Evolutionary conservation across 1,140 invertebrate genomes (phyloP).

Genomic region (Drosophila yakuba): DNA sequence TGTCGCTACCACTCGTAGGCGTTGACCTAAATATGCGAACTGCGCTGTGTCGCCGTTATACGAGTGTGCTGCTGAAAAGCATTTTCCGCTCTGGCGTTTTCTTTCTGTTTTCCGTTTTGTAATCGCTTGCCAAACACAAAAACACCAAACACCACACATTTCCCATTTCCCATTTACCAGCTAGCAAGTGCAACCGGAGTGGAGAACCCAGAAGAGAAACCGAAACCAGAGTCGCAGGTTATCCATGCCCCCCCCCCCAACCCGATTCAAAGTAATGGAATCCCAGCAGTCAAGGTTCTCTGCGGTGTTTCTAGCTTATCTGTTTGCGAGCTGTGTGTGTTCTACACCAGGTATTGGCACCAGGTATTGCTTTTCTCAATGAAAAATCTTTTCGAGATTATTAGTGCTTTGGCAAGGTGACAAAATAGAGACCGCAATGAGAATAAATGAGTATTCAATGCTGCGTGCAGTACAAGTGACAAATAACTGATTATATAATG

Average conservation of each 20-base stretch:
- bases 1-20: constrained; percentile 74
- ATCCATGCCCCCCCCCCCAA: not conserved
- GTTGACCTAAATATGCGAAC: constrained; percentile 75
- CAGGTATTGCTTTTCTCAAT: constrained; percentile 49
- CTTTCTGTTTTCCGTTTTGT: constrained; percentile 60
- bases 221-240: constrained; percentile 34
- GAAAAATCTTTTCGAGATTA: constrained; percentile 44
- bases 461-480: constrained; percentile 44
- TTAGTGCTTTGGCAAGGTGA: constrained; percentile 62
- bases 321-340: no score
- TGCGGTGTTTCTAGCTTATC: not conserved
- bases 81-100: constrained; percentile 71
- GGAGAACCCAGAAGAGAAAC: constrained; percentile 27
- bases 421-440: constrained; percentile 61
- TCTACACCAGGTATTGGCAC: no score
- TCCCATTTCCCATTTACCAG: constrained; percentile 7
- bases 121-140: constrained; percentile 69
- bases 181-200: constrained; percentile 73
- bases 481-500: constrained; percentile 49
- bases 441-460: constrained; percentile 72
- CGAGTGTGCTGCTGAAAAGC: constrained; percentile 27
- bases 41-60: constrained; percentile 26
- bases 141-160: constrained; percentile 14
- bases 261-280: constrained; percentile 41
- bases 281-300: constrained; percentile 67